These are phyloP conservation scores for Chrysina gloriosa DNA, from an alignment of 2,888 invertebrate genomes.

Conservation along the genomic window DNA sequence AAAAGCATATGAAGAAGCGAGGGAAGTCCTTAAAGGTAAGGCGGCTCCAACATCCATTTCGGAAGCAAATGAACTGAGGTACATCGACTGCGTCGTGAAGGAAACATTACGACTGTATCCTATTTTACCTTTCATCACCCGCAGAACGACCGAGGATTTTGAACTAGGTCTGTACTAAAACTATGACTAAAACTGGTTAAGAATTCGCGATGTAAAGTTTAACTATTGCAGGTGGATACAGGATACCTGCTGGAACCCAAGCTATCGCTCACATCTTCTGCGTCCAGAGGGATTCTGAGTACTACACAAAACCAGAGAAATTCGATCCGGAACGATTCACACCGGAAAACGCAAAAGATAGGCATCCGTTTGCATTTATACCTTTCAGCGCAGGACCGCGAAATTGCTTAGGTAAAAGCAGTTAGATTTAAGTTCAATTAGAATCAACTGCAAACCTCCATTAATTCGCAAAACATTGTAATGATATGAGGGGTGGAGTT, in stretches of 20 bases:
- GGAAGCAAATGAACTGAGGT: constrained; percentile 56
- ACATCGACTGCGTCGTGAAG: constrained; percentile 58
- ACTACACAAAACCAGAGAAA: constrained; percentile 18
- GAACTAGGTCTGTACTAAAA: constrained; percentile 4
- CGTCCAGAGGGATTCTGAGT: constrained; percentile 30
- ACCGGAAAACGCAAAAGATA: constrained; percentile 28
- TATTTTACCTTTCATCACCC: constrained; percentile 30
- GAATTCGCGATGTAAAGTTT: not conserved
- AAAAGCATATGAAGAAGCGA: constrained; percentile 58
- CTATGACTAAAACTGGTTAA: not conserved
- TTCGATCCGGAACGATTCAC: constrained; percentile 39
- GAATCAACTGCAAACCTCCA: no score
- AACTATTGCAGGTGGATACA: constrained; percentile 46
- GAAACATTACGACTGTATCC: constrained; percentile 36
- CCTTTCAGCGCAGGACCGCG: constrained; percentile 40
- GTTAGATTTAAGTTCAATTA: not conserved
- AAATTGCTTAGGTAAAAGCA: constrained; percentile 33
- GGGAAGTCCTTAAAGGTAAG: constrained; percentile 52
- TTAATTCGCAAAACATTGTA: no score
- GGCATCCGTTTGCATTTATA: constrained; percentile 38
- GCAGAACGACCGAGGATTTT: constrained; percentile 24
- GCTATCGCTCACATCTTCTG: constrained; percentile 19
- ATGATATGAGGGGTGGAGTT: no score
- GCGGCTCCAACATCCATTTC: constrained; percentile 7
- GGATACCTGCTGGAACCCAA: constrained; percentile 31